Base-by-base conservation (phyloP, 2,797 vertebrate species). In the Benthosema pterotum region DNA sequence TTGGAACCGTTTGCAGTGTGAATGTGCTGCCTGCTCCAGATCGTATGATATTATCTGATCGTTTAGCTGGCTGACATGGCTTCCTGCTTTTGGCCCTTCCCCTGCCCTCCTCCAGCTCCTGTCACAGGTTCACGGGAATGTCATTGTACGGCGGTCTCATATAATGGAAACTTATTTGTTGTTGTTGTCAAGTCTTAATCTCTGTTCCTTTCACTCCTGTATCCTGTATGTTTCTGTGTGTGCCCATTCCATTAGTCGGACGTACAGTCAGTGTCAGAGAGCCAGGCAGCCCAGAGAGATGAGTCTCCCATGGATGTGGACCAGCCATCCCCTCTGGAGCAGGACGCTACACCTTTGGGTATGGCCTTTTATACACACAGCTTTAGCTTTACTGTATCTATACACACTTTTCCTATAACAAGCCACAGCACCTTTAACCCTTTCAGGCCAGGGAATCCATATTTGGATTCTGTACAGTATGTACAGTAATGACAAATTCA, bases 271-370 rank as follows among this genome's bases (percentile, higher is more conserved):
- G 85, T 81, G 48, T 83, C 95, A 1, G 96, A 98, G 53, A 76
- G 86, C 28, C 91, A 91, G 55, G 88, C 92, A n/a, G 88, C 94
- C 53, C 95, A 96, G 69, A 94, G 96, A 71, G 96, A 98, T 16
- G 97, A 97, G 52, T 96, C 95, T 3, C 97, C 96, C 48, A 98
- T 98, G 97, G 97, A 98, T 52, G 96, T 97, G 57, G 97, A 98
- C 80, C 96, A 98, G 84, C 95, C 96, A 0, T 97, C 96, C 17
- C 96, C 96, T 16, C 87, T 91, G 45, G 90, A 95, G 5, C 96
- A 95, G 82, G 96, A 97, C n/a, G n/a, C n/a, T n/a, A n/a, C n/a
- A n/a, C 87, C 94, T 25, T 80, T 94, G 70, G 96, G 96, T 97
- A 88, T 83, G 92, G 67, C 11, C 9, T 6, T 1, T 17, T 17